Conservation (phyloP, 2,797 vertebrate genomes). For the Rallus crepitans region DNA sequence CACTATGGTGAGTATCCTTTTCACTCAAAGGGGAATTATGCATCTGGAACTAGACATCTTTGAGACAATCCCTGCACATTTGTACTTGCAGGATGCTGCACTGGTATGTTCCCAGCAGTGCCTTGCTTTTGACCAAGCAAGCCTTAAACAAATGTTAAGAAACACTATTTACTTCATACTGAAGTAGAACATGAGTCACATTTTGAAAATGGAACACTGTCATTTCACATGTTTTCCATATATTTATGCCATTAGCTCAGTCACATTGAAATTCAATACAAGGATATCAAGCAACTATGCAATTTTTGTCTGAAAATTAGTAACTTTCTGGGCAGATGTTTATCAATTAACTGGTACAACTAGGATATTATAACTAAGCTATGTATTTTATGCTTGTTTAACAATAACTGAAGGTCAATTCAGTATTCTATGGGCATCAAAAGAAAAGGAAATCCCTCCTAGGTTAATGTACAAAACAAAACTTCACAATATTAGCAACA, state of each 20-base stretch:
- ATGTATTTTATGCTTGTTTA: background rate
- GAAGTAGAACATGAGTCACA: background rate
- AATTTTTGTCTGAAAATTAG: background rate
- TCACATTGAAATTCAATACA: background rate
- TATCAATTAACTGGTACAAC: slow-evolving; percentile 6
- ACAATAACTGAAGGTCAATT: background rate
- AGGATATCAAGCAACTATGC: background rate
- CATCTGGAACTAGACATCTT: background rate
- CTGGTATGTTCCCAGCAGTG: background rate
- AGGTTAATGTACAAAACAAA: background rate
- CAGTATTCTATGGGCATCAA: background rate
- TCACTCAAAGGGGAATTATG: background rate
- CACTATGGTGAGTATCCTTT: background rate
- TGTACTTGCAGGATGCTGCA: background rate
- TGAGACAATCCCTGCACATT: background rate
- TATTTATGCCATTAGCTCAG: background rate
- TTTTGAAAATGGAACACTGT: background rate
- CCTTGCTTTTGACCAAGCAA: background rate
- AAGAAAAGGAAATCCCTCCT: background rate
- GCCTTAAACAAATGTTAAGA: background rate
- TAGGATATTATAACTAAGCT: background rate
- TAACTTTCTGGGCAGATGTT: background rate
- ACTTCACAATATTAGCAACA: background rate
- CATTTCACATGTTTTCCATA: background rate
- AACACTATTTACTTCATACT: background rate